Base-by-base conservation (phyloP, 2,888 invertebrate species). In the Tyria jacobaeae region DNA sequence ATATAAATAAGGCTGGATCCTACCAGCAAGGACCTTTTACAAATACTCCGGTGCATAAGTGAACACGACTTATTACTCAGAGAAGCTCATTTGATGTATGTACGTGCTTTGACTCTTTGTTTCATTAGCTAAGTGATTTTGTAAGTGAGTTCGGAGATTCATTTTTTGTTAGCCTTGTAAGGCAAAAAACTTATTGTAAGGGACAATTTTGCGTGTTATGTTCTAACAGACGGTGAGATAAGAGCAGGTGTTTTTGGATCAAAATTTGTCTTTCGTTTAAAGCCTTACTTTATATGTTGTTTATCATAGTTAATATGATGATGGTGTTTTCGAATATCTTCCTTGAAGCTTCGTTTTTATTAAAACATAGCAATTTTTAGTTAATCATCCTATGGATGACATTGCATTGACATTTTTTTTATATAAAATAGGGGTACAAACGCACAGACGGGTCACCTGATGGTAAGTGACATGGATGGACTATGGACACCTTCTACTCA, bases 51-150 rank as follows among this genome's bases (percentile, higher is more conserved):
- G 63, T 57, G 35, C 47, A 51, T 54, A 64, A 57, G 64, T 59
- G 50, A 71, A 76, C 67, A 65, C 54, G 66, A 66, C 58, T 61
- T 70, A 66, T 66, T 68, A 72, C 75, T 62, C 63, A 34, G 57
- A 39, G 34, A 39, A 67, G 34, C 62, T 58, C 70, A 71, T 71
- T 70, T 72, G 64, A 65, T 54, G 61, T 64, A 65, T 54, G 61
- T 64, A 62, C 59, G 67, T 68, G 60, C 58, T 57, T 63, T 41
- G 56, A 70, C 52, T 72, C 64, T 63, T 69, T 68, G 75, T 75
- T 75, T 75, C 72, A 77, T 78, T 78, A 75, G 74, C 74, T 78
- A 77, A 77, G 76, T 78, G 76, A 68, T 64, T 64, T 58, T 57
- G 60, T 61, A 53, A 65, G 63, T n/a, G 7, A 62, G 59, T 64